Conservation (phyloP, 2,113 vertebrate genomes). For the Solenodon paradoxus region DNA sequence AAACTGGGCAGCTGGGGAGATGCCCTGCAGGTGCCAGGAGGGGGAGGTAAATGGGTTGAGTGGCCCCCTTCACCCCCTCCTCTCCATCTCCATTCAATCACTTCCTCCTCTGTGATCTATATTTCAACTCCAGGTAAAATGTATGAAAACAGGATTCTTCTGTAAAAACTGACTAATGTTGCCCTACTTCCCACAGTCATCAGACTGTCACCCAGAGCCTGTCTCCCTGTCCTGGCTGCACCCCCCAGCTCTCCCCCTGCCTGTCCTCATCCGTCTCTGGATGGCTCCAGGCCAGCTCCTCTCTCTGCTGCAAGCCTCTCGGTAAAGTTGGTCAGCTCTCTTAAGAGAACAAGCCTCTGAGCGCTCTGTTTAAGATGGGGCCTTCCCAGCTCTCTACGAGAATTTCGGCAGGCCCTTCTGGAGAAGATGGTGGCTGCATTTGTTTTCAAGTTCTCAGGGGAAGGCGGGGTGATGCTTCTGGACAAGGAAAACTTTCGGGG, state of each 20-base stretch:
- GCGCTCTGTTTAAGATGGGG: no score
- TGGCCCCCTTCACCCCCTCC: neutral
- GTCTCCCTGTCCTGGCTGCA: neutral
- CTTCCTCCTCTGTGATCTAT: neutral
- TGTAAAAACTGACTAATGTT: neutral
- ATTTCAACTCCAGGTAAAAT: neutral
- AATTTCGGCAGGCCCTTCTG: neutral
- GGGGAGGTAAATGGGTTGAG: no score
- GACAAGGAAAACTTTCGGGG: neutral
- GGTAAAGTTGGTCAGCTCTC: no score
- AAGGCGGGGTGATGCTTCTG: neutral
- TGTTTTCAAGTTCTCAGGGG: neutral
- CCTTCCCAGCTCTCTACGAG: neutral
- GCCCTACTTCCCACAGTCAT: fast-evolving
- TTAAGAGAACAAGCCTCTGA: no score
- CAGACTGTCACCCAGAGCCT: fast-evolving
- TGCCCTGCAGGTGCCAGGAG: neutral
- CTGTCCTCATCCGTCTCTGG: neutral
- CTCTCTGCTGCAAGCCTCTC: neutral
- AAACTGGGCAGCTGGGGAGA: neutral
- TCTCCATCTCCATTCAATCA: neutral
- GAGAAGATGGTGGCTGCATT: neutral
- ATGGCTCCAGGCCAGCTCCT: neutral
- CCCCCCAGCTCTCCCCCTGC: neutral
- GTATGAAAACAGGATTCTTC: neutral